Base-by-base conservation (phyloP, 2,797 vertebrate species). In the Mycteria americana region DNA sequence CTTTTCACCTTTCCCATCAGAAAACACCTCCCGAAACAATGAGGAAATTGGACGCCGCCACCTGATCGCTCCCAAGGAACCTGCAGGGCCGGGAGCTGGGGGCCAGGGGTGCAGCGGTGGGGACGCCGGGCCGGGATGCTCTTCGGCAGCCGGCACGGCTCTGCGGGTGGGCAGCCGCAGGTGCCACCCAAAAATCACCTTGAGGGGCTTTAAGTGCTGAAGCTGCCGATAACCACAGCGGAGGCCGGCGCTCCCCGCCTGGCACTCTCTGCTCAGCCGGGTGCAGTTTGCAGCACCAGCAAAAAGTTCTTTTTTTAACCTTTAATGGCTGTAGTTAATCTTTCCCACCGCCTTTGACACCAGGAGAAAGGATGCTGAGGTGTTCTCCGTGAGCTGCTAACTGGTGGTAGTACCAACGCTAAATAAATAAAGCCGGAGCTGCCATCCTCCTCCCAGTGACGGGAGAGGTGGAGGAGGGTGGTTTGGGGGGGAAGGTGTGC, bases 1-100 rank as follows among this genome's bases (percentile, higher is more conserved):
- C 97, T 97, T 98, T 98, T 98, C 98, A 97, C 97, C 97, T 98
- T 97, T 98, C 97, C 97, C 98, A 98, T 97, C 97, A 97, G 97
- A 98, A 97, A 97, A 98, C 97, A 98, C 98, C 97, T 98, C 97
- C 93, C 4, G 67, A 97, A 98, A 98, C 98, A 98, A 98, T 97
- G 95, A 97, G 96, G 97, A 98, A 98, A 98, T 97, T 91, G 96
- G 97, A 98, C 0, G 64, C 98, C 17, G 98, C 96, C 97, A 98
- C 97, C 97, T 96, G 98, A 98, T 97, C 96, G 41, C 95, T 96
- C 97, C 97, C 96, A 83, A 95, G 97, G 96, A 97, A 97, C 97
- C 96, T 84, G 89, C 2, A 22, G 85, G 92, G 96, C 96, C 27
- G 23, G 97, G 53, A 95, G 93, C 92, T 54, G 91, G 72, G 64